Evolutionary conservation across 1,140 invertebrate species (phyloP).

Genomic region (Anadara kagoshimensis): DNA sequence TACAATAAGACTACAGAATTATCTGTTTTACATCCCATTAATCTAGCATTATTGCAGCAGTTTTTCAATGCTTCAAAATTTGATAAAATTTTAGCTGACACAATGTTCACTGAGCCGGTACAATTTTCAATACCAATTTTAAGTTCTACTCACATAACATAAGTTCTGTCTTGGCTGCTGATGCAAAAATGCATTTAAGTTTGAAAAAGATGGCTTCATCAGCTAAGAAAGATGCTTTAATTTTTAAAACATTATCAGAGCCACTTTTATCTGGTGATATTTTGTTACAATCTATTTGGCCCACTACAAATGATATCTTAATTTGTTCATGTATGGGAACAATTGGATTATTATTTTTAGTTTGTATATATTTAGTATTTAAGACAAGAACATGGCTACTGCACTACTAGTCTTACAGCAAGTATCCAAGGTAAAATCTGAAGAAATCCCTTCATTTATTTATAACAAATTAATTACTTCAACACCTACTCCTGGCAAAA

Average conservation of each 20-base stretch:
- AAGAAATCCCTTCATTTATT: constrained; percentile 13
- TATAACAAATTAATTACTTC: not conserved
- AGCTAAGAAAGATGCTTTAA: constrained; percentile 6
- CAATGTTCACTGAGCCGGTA: not conserved
- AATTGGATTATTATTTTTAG: constrained; percentile 10
- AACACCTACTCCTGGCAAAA: not conserved
- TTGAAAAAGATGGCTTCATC: constrained; percentile 13
- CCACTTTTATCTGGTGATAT: constrained; percentile 11
- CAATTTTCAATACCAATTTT: constrained; percentile 6
- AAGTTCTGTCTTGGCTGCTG: constrained; percentile 4
- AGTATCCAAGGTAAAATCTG: constrained; percentile 20
- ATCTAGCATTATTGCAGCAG: constrained; percentile 16
- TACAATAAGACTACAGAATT: constrained; percentile 5
- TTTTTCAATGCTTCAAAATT: constrained; percentile 7
- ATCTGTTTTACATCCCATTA: constrained; percentile 9
- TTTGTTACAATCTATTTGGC: constrained; percentile 4
- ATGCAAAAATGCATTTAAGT: constrained; percentile 11
- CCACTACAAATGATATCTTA: constrained; percentile 4
- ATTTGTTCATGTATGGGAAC: constrained; percentile 3
- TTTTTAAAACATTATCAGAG: constrained; percentile 21
- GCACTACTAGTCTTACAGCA: constrained; percentile 20
- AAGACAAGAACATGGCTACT: constrained; percentile 17
- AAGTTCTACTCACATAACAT: constrained; percentile 10
- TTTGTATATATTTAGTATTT: constrained; percentile 11
- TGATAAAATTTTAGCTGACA: not conserved